These are phyloP conservation scores for Araneus ventricosus DNA, from an alignment of 1,140 invertebrate species.

Conservation along the genomic window DNA sequence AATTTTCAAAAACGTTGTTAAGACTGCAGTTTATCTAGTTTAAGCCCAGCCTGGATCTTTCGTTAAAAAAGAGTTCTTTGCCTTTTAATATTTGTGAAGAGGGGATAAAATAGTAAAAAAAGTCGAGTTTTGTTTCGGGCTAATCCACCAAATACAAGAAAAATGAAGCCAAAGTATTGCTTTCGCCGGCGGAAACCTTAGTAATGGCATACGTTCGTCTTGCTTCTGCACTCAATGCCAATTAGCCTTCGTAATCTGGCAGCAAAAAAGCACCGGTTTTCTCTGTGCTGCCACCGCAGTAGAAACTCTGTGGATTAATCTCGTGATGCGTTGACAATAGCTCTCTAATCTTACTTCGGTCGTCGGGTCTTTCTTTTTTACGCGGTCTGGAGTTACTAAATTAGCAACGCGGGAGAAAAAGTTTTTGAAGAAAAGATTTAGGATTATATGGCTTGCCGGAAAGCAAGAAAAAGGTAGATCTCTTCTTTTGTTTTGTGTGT, in stretches of 20 bases:
- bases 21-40: neutral
- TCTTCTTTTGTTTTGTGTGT: neutral
- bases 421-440: slow-evolving; percentile 37
- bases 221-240: slow-evolving; percentile 27
- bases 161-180: slow-evolving; percentile 48
- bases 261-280: neutral
- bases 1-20: neutral
- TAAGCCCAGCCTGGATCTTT: neutral
- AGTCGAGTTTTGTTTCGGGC: neutral
- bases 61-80: neutral
- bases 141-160: slow-evolving; percentile 21
- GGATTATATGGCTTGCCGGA: slow-evolving; percentile 49
- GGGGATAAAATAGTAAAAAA: too few relatives aligned
- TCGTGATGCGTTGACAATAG: slow-evolving; percentile 55
- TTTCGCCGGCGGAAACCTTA: neutral
- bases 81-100: neutral
- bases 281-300: neutral
- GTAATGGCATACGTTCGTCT: slow-evolving; percentile 39
- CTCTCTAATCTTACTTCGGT: slow-evolving; percentile 46
- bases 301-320: slow-evolving; percentile 14
- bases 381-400: slow-evolving; percentile 1
- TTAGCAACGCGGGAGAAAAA: neutral
- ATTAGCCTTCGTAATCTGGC: slow-evolving; percentile 30
- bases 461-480: slow-evolving; percentile 12
- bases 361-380: neutral